These are phyloP conservation scores for Serranus cabrilla DNA, from an alignment of 2,797 vertebrate species.

Conservation along the genomic window DNA sequence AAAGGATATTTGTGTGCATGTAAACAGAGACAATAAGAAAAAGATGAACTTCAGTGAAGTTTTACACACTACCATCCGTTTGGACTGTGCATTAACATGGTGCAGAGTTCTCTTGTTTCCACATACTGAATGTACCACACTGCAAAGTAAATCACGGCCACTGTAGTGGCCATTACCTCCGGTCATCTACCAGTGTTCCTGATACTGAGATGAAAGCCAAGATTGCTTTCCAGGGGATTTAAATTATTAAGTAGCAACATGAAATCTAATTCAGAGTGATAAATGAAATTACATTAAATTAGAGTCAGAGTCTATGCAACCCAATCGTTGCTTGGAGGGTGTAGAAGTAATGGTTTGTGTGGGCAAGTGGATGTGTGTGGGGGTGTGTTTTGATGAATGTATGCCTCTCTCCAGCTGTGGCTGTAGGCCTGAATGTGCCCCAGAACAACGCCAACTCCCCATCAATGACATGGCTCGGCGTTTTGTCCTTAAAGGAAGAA, in stretches of 20 bases:
- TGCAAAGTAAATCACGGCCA: slow-evolving; percentile 39
- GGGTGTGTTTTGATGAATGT: slow-evolving; percentile 72
- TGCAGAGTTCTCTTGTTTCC: slow-evolving; percentile 11
- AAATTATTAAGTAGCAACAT: slow-evolving; percentile 83
- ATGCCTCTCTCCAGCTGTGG: slow-evolving; percentile 43
- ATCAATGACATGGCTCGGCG: slow-evolving; percentile 36
- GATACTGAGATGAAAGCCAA: slow-evolving; percentile 65
- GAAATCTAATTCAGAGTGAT: slow-evolving; percentile 83
- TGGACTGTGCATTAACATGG: not conserved
- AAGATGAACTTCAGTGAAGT: not conserved
- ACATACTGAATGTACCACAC: not conserved
- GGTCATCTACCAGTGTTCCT: slow-evolving; percentile 57
- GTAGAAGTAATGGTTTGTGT: slow-evolving; percentile 64
- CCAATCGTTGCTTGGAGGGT: slow-evolving; percentile 70
- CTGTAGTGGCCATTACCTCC: slow-evolving; percentile 39
- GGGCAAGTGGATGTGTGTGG: slow-evolving; percentile 40
- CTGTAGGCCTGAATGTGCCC: slow-evolving; percentile 33
- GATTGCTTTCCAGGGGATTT: slow-evolving; percentile 72
- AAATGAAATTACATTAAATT: slow-evolving; percentile 82
- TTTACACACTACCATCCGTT: slow-evolving; percentile 1
- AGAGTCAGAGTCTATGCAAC: slow-evolving; percentile 65
- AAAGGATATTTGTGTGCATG: no score
- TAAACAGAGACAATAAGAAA: not conserved
- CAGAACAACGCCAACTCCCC: slow-evolving; percentile 29
- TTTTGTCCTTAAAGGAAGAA: slow-evolving; percentile 7